A percentile compares a stretch with the other conserved stretches of the same genome.
Conservation (phyloP, 2,113 vertebrate species). For the Ailurus styani region DNA sequence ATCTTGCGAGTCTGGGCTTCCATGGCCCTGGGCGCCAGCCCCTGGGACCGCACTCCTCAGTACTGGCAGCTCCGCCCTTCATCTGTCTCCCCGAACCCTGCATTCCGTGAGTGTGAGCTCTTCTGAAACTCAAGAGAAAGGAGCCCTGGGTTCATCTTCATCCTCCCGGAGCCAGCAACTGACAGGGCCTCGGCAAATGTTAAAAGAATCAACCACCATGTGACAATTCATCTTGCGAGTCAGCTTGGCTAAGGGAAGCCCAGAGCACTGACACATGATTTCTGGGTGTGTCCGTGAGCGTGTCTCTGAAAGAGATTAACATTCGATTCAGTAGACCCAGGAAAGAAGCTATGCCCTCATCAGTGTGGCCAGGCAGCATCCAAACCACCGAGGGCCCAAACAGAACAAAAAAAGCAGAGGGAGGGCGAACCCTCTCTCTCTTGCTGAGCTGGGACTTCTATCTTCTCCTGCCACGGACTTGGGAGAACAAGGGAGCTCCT, state of each 20-base stretch:
- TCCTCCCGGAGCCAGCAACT: background rate
- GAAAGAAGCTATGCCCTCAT: rapidly evolving
- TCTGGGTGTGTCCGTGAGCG: background rate
- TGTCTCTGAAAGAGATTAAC: background rate
- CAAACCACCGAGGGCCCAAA: background rate
- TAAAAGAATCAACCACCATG: background rate
- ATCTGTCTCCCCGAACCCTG: rapidly evolving
- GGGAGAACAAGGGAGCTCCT: background rate
- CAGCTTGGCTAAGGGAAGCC: background rate
- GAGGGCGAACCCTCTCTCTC: background rate
- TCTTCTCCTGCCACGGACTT: background rate
- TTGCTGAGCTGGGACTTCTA: background rate
- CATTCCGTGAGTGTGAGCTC: background rate
- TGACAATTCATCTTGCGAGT: too few species aligned
- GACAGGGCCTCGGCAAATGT: background rate
- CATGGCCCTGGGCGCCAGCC: background rate
- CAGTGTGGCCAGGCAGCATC: background rate
- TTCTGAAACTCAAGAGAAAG: background rate
- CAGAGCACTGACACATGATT: background rate
- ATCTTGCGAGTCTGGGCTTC: background rate
- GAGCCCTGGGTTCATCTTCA: rapidly evolving
- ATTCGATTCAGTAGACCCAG: background rate
- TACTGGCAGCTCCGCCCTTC: rapidly evolving
- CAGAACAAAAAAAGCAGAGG: background rate
- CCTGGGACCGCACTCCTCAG: background rate